phyloP scores from a whole-genome alignment of 2,113 vertebrate species.

The Psammodynastes pulverulentus region DNA sequence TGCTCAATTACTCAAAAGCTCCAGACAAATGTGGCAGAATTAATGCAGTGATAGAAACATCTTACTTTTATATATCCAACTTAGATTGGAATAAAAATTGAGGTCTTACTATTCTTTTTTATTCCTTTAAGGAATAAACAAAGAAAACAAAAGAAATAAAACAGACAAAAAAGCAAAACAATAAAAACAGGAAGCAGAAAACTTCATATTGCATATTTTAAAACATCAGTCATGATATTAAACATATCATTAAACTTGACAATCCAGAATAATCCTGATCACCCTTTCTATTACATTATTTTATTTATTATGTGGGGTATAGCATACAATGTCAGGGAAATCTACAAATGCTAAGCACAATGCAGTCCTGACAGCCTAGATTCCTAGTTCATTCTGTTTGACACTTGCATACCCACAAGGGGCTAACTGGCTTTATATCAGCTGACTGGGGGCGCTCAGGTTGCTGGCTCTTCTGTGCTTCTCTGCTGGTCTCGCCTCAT shows the following conservation, averaged over 20 bases:
- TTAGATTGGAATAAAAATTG: not conserved
- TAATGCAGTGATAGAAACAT: conserved; percentile 46
- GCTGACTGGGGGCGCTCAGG: not conserved
- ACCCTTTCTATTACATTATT: not conserved
- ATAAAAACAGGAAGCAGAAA: not conserved
- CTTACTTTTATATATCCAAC: conserved; percentile 18
- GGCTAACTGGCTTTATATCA: not conserved
- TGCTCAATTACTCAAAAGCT: conserved; percentile 70
- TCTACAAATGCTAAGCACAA: not conserved
- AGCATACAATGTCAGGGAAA: not conserved
- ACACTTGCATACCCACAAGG: rapidly evolving
- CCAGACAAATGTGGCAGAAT: conserved; percentile 59
- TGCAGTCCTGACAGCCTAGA: not conserved
- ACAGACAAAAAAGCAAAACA: not conserved
- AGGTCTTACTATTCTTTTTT: not conserved
- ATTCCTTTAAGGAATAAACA: not conserved
- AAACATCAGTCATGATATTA: not conserved
- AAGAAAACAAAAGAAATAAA: not conserved
- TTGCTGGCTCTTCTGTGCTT: not conserved
- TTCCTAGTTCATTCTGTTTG: not conserved
- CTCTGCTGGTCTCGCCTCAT: rapidly evolving
- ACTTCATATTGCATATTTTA: not conserved
- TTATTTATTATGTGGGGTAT: not conserved
- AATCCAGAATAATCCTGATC: not conserved
- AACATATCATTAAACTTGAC: not conserved